These are phyloP conservation scores for Oscheius onirici DNA, from an alignment of 2,888 invertebrate species.

Conservation along the genomic window DNA sequence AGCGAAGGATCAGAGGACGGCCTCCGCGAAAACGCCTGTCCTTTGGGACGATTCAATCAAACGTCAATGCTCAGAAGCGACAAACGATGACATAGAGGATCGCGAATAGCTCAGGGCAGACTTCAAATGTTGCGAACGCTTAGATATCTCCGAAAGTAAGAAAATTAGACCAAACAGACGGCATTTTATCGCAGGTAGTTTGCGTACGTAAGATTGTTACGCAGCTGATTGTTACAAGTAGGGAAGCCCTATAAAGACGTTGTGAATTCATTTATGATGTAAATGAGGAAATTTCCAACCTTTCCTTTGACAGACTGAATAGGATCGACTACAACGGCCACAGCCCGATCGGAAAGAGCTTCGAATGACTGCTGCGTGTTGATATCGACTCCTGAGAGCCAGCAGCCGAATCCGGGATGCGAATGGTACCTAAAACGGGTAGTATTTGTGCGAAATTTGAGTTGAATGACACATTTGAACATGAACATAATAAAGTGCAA, in stretches of 20 bases:
- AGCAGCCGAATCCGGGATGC: constrained; percentile 99
- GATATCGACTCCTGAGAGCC: constrained; percentile 95
- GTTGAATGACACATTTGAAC: not conserved
- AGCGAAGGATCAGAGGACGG: constrained; percentile 9
- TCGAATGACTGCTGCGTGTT: constrained; percentile 99
- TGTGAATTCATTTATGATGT: no score
- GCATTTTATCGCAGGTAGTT: no score
- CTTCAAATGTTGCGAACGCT: not conserved
- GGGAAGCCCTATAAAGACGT: no score
- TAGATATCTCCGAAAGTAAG: no score
- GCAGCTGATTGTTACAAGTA: no score
- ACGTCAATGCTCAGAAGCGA: constrained; percentile 16
- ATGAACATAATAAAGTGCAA: not conserved
- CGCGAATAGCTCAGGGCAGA: not conserved
- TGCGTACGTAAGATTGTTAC: no score
- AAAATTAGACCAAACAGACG: no score
- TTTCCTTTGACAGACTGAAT: constrained; percentile 97
- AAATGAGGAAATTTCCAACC: constrained; percentile 42
- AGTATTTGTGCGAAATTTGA: not conserved
- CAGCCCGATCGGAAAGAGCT: constrained; percentile 94
- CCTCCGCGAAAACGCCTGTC: not conserved
- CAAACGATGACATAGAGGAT: constrained; percentile 16
- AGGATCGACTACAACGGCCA: constrained; percentile 98
- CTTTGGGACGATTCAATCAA: constrained; percentile 5
- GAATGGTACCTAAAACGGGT: constrained; percentile 81